Evolutionary conservation across 2,888 invertebrate genomes (phyloP), one percentile per base, ranked within the genome.

Genomic region (Cynaeus angustus): DNA sequence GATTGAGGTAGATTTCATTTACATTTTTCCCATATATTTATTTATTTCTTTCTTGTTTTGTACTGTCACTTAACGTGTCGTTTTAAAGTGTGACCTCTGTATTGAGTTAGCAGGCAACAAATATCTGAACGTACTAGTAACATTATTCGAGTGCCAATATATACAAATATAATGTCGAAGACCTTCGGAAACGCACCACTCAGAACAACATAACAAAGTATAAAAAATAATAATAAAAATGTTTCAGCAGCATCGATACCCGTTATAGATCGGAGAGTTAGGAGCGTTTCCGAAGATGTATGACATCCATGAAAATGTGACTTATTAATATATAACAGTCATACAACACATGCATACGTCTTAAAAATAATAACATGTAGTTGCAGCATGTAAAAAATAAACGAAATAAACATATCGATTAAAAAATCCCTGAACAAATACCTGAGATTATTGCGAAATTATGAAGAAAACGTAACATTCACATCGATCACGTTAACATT

Each of bases 1-100:
- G 66, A 70, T 75, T 81, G 81, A 81, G 81, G 81, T 81, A 81
- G 81, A 79, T 80, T 78, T 80, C 21, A 21, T 78, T 80, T 55
- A 68, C 67, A 61, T 43, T 58, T 21, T 58, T 66, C 12, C 50
- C 43, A 58, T 58, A 45, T 56, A 48, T 33, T 48, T 61, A 12
- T 38, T 21, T 21, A 21, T 21, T 21, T 21, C n/a, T 21, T 4
- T 21, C 50, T 61, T 37, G 16, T 76, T 79, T 81, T 80, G 78
- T 79, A 80, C 79, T 80, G 77, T 78, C 70, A 68, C 66, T 41
- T 52, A 52, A 30, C 38, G 7, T 59, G 43, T 45, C 45, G 37
- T 10, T 50, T 21, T 59, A 50, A 68, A 52, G 38, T 69, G 69
- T 69, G 69, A 69, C 69, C 65, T 69, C 64, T 69, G 50, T 58